Evolutionary conservation across 2,797 vertebrate genomes (phyloP).

Genomic region (Holocentrus rufus): DNA sequence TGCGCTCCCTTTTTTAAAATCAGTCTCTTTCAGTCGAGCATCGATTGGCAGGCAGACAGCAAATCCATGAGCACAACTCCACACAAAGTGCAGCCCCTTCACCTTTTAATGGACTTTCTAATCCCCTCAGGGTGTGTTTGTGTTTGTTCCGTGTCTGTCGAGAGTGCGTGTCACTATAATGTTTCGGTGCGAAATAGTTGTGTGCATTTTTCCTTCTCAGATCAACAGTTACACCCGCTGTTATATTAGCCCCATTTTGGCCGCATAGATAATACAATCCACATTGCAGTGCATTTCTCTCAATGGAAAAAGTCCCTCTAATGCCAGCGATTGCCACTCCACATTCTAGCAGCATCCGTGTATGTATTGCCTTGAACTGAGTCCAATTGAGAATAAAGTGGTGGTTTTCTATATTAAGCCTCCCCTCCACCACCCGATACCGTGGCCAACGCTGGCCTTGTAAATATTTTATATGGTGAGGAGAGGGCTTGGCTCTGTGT

Average conservation of each 20-base stretch:
- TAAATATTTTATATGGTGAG: slow-evolving; percentile 89
- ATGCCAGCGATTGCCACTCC: slow-evolving; percentile 10
- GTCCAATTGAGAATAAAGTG: slow-evolving; percentile 82
- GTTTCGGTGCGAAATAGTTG: background rate
- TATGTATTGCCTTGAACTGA: slow-evolving; percentile 77
- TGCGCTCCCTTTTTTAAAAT: background rate
- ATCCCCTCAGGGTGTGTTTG: too few species aligned
- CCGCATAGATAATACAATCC: background rate
- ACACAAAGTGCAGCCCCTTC: too few species aligned
- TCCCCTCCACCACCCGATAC: slow-evolving; percentile 90
- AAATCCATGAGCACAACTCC: too few species aligned
- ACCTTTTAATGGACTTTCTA: too few species aligned
- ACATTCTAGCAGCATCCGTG: slow-evolving; percentile 59
- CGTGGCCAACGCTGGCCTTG: slow-evolving; percentile 86
- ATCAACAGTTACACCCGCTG: background rate
- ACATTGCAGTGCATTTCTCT: slow-evolving; percentile 10
- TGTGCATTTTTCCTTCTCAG: background rate
- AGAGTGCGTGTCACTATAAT: background rate
- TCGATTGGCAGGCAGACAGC: too few species aligned
- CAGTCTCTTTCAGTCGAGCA: too few species aligned
- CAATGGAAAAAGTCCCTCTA: slow-evolving; percentile 29
- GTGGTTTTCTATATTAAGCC: slow-evolving; percentile 91
- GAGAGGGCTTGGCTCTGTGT: slow-evolving; percentile 79
- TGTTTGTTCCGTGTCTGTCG: too few species aligned
- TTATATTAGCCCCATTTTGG: too few species aligned